These are phyloP conservation scores for Notechis scutatus DNA, from an alignment of 2,113 vertebrate genomes.

Conservation along the genomic window DNA sequence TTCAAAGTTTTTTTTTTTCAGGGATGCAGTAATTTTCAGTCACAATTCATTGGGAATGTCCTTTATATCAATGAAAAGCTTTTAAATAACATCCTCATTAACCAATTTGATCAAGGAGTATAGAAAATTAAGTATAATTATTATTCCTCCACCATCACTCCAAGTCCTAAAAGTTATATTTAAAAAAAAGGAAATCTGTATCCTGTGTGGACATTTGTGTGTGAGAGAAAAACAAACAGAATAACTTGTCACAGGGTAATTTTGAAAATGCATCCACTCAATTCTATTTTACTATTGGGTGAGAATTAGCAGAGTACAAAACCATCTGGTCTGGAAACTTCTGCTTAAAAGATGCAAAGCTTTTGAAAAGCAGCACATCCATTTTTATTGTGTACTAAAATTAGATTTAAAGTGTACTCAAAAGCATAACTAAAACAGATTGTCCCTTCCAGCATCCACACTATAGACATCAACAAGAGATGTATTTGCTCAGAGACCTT, in stretches of 20 bases:
- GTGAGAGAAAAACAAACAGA: neutral
- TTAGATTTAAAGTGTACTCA: slow-evolving; percentile 58
- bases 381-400: slow-evolving; percentile 63
- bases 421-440: slow-evolving; percentile 63
- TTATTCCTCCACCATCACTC: slow-evolving; percentile 15
- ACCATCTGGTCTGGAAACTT: slow-evolving; percentile 51
- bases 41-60: neutral
- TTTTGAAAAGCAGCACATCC: slow-evolving; percentile 55
- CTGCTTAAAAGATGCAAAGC: slow-evolving; percentile 44
- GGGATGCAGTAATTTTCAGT: neutral
- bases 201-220: neutral
- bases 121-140: slow-evolving; percentile 22
- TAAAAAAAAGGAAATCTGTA: neutral
- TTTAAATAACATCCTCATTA: neutral
- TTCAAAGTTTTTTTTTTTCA: neutral
- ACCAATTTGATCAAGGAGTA: neutral
- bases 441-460: slow-evolving; percentile 42
- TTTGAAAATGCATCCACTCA: slow-evolving; percentile 46
- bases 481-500: slow-evolving; percentile 47
- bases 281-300: slow-evolving; percentile 24
- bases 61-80: neutral
- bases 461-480: slow-evolving; percentile 27
- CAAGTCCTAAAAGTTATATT: slow-evolving; percentile 34
- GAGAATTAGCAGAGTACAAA: slow-evolving; percentile 57
- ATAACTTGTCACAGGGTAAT: slow-evolving; percentile 37